Percentiles rank a stretch among this genome's conserved stretches.
Conservation (phyloP, 2,888 invertebrate genomes). For the Pardosa pseudoannulata region DNA sequence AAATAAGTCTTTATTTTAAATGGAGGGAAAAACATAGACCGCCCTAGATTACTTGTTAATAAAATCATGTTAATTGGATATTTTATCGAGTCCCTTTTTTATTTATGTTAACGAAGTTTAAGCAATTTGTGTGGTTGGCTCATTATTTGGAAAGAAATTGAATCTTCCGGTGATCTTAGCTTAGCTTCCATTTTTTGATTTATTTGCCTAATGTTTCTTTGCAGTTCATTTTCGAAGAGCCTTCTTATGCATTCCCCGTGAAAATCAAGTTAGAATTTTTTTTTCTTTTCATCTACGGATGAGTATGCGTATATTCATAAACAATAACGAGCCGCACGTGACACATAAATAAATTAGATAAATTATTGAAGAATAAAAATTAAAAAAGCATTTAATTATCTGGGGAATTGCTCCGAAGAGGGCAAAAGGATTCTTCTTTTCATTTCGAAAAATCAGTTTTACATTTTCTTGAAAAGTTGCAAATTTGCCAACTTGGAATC, state of each 20-base stretch:
- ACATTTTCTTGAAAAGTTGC: no score
- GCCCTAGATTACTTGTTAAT: constrained; percentile 65
- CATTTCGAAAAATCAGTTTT: no score
- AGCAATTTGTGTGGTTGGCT: constrained; percentile 52
- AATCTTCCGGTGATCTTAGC: constrained; percentile 24
- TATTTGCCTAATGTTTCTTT: not conserved
- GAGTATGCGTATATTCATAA: not conserved
- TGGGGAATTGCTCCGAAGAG: not conserved
- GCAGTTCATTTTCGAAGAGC: not conserved
- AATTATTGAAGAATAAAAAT: not conserved
- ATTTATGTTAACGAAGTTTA: constrained; percentile 56
- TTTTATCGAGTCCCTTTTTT: constrained; percentile 47
- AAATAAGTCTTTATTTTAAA: constrained; percentile 50
- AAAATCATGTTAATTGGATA: constrained; percentile 70
- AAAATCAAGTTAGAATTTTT: not conserved
- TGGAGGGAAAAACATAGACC: constrained; percentile 40
- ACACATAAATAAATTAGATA: not conserved
- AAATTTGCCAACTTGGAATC: no score
- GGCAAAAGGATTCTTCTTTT: no score
- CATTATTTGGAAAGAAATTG: constrained; percentile 63
- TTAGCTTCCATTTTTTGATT: not conserved
- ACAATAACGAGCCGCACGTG: not conserved
- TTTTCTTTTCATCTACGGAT: not conserved
- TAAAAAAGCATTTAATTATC: not conserved
- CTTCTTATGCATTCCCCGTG: not conserved